These are phyloP conservation scores for Stegophylla sp. DNA, from an alignment of 2,888 invertebrate species.

Conservation along the genomic window DNA sequence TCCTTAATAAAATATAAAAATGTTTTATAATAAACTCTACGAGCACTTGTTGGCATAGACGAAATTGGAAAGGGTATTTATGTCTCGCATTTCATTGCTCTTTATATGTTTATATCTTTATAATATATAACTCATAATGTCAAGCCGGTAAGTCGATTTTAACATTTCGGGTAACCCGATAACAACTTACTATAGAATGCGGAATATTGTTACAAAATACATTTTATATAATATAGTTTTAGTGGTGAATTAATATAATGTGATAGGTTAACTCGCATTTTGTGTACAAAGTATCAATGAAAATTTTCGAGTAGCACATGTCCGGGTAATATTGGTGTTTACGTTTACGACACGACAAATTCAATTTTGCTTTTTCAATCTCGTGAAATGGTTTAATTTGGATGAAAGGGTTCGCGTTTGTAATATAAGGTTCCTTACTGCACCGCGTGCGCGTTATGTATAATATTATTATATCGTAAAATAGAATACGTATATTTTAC, in stretches of 20 bases:
- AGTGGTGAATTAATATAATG: not conserved
- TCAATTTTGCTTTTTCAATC: constrained; percentile 6
- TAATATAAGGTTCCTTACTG: not conserved
- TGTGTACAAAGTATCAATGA: not conserved
- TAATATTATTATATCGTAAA: not conserved
- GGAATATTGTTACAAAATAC: not conserved
- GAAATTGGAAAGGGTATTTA: not conserved
- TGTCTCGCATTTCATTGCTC: not conserved
- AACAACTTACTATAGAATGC: not conserved
- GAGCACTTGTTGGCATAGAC: not conserved
- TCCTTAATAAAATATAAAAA: no score
- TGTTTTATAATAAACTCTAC: not conserved
- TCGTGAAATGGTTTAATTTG: not conserved
- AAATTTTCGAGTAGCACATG: not conserved
- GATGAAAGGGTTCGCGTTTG: not conserved
- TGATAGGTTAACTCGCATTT: not conserved
- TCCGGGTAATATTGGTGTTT: not conserved
- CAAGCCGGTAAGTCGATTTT: not conserved
- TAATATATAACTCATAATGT: no score
- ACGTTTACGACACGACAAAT: not conserved
- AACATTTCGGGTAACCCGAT: not conserved
- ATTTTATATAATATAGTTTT: not conserved
- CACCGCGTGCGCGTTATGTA: not conserved
- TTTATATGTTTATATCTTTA: not conserved
- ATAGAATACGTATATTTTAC: not conserved